Evolutionary conservation across 2,888 invertebrate genomes (phyloP).

Genomic region (Tolmerus cingulatus): DNA sequence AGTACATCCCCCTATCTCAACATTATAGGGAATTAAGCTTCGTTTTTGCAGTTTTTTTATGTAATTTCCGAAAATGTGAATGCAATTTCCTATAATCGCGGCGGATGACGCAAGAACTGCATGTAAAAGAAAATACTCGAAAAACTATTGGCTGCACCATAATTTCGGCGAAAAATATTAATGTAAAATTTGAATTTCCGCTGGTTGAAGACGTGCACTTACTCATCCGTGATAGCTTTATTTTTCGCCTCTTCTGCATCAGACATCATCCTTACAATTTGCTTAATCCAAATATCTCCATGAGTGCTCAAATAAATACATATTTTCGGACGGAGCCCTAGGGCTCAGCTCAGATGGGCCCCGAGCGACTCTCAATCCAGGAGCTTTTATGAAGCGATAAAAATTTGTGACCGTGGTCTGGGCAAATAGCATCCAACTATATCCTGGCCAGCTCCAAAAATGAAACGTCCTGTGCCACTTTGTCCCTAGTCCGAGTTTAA

Average conservation of each 20-base stretch:
- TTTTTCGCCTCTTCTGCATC: not conserved
- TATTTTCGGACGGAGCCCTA: not conserved
- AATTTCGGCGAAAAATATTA: not conserved
- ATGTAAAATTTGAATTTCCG: not conserved
- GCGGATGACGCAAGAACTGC: too few species aligned
- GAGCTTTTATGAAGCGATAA: not conserved
- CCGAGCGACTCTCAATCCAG: not conserved
- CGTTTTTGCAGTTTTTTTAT: too few species aligned
- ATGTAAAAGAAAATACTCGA: too few species aligned
- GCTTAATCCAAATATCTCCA: not conserved
- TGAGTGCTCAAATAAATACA: not conserved
- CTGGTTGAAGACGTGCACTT: not conserved
- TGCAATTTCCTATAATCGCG: too few species aligned
- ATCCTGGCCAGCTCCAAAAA: not conserved
- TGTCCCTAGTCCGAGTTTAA: not conserved
- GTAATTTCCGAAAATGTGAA: not conserved
- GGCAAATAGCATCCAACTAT: not conserved
- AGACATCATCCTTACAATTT: not conserved
- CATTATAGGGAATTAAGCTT: too few species aligned
- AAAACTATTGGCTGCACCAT: not conserved
- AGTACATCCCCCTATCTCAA: too few species aligned
- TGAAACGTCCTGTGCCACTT: not conserved
- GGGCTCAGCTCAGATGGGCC: not conserved
- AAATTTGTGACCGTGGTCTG: slow-evolving; percentile 1
- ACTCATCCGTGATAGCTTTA: not conserved